These are phyloP conservation scores for Brachystomella parvula DNA, from an alignment of 1,140 invertebrate genomes.

Conservation along the genomic window DNA sequence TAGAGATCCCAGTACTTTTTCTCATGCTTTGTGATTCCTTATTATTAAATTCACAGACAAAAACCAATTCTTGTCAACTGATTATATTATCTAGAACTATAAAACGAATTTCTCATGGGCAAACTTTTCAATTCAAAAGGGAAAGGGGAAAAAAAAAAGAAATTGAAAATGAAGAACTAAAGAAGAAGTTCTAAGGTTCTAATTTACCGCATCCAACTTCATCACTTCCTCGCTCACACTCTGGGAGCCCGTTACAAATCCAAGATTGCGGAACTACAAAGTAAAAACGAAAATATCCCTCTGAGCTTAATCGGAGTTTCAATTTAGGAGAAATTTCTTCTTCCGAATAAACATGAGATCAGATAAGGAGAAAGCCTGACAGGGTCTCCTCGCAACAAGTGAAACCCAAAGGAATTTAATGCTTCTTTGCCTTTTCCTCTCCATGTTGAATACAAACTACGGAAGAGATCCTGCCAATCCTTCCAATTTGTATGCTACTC, in stretches of 20 bases:
- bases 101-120: neutral
- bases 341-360: neutral
- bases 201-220: neutral
- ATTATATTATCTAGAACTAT: neutral
- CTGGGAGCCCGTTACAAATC: neutral
- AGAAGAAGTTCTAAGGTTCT: no score
- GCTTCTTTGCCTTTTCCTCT: no score
- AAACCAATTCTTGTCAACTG: neutral
- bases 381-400: neutral
- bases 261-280: neutral
- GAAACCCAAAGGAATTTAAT: neutral
- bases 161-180: no score
- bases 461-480: no score
- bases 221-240: neutral
- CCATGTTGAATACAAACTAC: no score
- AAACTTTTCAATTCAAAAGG: neutral
- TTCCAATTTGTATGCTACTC: neutral
- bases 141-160: no score
- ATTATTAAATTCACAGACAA: neutral
- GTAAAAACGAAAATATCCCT: neutral
- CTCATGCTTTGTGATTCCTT: neutral
- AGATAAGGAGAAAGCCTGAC: neutral
- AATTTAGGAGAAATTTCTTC: neutral
- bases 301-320: neutral
- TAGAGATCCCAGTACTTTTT: slow-evolving; percentile 4